Evolutionary conservation across 2,797 vertebrate genomes (phyloP), one percentile per base, ranked within the genome.

Genomic region (Enteromius argenteus): DNA sequence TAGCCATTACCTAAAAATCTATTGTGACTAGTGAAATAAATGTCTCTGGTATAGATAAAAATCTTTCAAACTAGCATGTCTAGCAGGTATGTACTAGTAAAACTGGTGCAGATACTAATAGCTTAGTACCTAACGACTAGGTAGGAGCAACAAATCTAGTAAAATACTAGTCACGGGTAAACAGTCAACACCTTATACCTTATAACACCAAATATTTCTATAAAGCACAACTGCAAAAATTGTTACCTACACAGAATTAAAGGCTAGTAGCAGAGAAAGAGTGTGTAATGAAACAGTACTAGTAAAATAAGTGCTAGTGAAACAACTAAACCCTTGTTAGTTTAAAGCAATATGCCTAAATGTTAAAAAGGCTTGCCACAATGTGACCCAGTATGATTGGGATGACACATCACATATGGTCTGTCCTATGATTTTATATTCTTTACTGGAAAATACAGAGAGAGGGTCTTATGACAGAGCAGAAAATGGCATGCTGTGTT

Each of bases 401-500:
- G 35, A 79, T 84, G 75, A 84, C 66, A 71, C 66, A 37, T 76
- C 39, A 79, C 53, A 79, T 69, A 84, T 62, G 51, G 23, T 58
- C 39, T 23, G 14, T 60, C 3, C 19, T 11, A 37, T 30, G 15
- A 46, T 35, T 62, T 46, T 13, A 19, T 21, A 27, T 75, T 64
- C 5, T 82, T 17, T 64, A 23, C 23, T 51, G 80, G 15, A 58
- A 44, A 42, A 69, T 13, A 58, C 35, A 68, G 10, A 83, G 10
- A 46, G 32, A 32, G 5, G 32, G 23, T 58, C 56, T 69, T 74
- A 81, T 88, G 89, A 87, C 84, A 42, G 78, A 77, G 89, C 86
- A 88, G 60, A 88, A 84, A 72, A 79, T 79, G 60, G 21, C 17
- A 56, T 79, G 75, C 35, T 23, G 60, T 56, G 56, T 68, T 73